A percentile compares a stretch with the other conserved stretches of the same genome.
These are phyloP conservation scores for Tyrophagus putrescentiae DNA, from an alignment of 1,140 invertebrate genomes.

Conservation along the genomic window DNA sequence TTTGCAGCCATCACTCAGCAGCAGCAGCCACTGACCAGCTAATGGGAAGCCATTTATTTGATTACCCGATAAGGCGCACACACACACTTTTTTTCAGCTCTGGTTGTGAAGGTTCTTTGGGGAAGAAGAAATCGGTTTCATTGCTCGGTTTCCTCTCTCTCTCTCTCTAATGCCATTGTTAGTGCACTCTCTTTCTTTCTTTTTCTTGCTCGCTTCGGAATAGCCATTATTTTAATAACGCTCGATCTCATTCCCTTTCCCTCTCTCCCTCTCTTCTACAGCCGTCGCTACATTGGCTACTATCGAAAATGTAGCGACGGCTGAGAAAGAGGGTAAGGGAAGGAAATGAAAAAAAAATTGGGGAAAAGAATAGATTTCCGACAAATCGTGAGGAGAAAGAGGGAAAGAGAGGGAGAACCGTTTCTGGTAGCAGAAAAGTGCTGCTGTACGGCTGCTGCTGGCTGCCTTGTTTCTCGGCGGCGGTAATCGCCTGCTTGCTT, in stretches of 20 bases:
- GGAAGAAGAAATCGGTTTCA: neutral
- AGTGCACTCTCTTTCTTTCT: too few species aligned
- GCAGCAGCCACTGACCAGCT: neutral
- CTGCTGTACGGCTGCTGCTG: neutral
- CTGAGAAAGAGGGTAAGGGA: too few species aligned
- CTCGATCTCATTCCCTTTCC: too few species aligned
- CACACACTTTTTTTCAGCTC: neutral
- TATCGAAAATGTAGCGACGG: slow-evolving; percentile 13
- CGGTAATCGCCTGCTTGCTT: neutral
- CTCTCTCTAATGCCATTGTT: neutral
- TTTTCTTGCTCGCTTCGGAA: too few species aligned
- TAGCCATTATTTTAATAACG: too few species aligned
- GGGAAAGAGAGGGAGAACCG: neutral
- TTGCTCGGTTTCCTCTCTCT: neutral
- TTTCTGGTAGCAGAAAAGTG: neutral
- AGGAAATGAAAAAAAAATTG: too few species aligned
- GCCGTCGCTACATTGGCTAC: too few species aligned
- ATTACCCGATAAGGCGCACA: neutral
- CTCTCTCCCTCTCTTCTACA: too few species aligned
- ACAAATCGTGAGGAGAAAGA: neutral
- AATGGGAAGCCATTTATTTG: slow-evolving; percentile 2
- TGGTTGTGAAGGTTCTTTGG: neutral
- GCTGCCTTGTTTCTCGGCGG: neutral
- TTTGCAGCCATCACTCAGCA: too few species aligned
- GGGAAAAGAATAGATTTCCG: neutral